These are phyloP conservation scores for Melopsittacus undulatus DNA, from an alignment of 2,797 vertebrate species.

Conservation along the genomic window DNA sequence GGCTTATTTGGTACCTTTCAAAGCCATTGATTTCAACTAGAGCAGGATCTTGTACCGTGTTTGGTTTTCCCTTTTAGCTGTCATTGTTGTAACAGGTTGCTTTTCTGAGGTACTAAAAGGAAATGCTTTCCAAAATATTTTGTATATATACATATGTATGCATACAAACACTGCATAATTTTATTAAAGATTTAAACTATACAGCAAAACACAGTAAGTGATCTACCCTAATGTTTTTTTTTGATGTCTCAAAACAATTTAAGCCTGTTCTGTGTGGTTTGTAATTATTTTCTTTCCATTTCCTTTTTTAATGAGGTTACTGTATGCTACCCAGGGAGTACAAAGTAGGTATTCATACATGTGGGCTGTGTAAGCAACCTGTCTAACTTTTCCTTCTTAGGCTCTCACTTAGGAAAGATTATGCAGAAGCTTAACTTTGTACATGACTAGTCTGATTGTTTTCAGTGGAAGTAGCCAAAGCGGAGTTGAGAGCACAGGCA, in stretches of 20 bases:
- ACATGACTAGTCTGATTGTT: neutral
- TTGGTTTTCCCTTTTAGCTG: neutral
- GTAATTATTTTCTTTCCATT: constrained; percentile 35
- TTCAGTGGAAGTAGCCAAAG: neutral
- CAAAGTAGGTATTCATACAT: constrained; percentile 12
- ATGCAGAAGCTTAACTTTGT: constrained; percentile 9
- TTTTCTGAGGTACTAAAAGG: neutral
- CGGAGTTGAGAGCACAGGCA: neutral
- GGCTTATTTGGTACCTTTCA: neutral
- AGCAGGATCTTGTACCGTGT: neutral
- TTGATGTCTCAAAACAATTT: neutral
- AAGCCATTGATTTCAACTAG: neutral
- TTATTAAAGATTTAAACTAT: neutral
- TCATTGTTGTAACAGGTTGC: neutral
- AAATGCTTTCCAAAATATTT: neutral
- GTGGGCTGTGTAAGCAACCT: constrained; percentile 17
- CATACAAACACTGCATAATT: neutral
- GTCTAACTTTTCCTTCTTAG: constrained; percentile 25
- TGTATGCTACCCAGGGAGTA: neutral
- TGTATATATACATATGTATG: rapidly evolving
- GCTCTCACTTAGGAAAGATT: constrained; percentile 21
- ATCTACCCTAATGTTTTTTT: neutral
- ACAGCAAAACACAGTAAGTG: neutral
- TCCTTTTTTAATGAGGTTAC: constrained; percentile 25
- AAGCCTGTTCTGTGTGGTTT: constrained; percentile 11